Conservation (phyloP, 2,797 vertebrate species). For the Poeciliopsis gracilis region DNA sequence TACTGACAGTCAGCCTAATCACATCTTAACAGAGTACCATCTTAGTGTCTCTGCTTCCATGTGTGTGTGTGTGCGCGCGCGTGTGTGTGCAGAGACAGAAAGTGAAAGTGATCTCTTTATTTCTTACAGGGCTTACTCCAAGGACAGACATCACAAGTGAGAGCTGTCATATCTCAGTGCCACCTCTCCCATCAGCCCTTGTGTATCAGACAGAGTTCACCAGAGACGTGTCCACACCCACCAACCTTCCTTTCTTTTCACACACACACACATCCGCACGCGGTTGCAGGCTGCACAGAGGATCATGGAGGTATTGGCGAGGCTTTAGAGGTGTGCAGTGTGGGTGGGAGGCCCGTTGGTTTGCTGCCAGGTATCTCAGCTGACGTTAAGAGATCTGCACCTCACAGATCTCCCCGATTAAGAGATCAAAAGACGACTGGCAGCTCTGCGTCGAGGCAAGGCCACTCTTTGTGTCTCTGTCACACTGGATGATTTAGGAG, state of each 20-base stretch:
- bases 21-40: conserved; percentile 74
- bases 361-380: conserved; percentile 70
- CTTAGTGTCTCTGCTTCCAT: conserved; percentile 44
- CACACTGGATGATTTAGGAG: conserved; percentile 68
- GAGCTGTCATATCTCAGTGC: conserved; percentile 67
- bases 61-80: conserved; percentile 45
- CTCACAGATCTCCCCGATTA: conserved; percentile 68
- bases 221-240: conserved; percentile 27
- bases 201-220: conserved; percentile 59
- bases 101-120: conserved; percentile 71
- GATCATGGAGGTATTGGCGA: conserved; percentile 9
- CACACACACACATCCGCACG: not conserved
- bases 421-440: conserved; percentile 70
- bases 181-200: conserved; percentile 64
- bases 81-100: conserved; percentile 36
- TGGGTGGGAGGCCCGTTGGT: conserved; percentile 68
- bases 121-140: conserved; percentile 59
- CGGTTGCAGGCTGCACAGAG: not conserved
- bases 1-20: conserved; percentile 78
- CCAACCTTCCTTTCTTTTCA: not conserved
- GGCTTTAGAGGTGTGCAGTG: conserved; percentile 60
- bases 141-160: conserved; percentile 66
- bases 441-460: conserved; percentile 56
- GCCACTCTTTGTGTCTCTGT: conserved; percentile 65
- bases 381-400: conserved; percentile 45